A percentile compares a stretch with the other conserved stretches of the same genome.
These are phyloP conservation scores for Drosophila macrothrix DNA, from an alignment of 2,888 invertebrate genomes.

Conservation along the genomic window DNA sequence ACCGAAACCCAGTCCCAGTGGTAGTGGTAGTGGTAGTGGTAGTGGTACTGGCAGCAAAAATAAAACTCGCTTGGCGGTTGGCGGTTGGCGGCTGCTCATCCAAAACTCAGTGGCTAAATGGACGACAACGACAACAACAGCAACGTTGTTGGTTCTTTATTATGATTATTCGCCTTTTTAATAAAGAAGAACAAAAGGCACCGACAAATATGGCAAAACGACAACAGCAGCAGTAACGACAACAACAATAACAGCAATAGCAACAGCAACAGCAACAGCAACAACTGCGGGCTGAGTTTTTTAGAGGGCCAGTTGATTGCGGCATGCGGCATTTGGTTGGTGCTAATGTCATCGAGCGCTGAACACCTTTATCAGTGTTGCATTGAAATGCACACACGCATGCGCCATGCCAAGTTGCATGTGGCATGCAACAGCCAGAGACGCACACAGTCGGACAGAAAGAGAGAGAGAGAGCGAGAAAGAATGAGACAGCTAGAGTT, in stretches of 20 bases:
- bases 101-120: constrained; percentile 82
- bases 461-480: not conserved
- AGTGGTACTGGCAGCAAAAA: constrained; percentile 41
- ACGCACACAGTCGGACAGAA: not conserved
- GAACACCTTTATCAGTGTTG: constrained; percentile 82
- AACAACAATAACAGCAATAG: constrained; percentile 28
- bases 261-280: constrained; percentile 4
- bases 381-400: constrained; percentile 80
- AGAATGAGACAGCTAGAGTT: constrained; percentile 1
- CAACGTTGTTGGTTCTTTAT: constrained; percentile 77
- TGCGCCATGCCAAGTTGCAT: constrained; percentile 65
- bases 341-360: constrained; percentile 82
- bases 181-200: constrained; percentile 81
- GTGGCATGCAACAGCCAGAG: constrained; percentile 57
- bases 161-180: constrained; percentile 80
- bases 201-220: constrained; percentile 81
- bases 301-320: constrained; percentile 56
- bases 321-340: constrained; percentile 75
- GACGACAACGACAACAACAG: constrained; percentile 70
- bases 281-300: constrained; percentile 34
- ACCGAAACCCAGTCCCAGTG: constrained; percentile 5
- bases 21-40: constrained; percentile 4
- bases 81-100: constrained; percentile 76
- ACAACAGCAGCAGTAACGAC: constrained; percentile 48
- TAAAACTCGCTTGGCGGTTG: constrained; percentile 70